phyloP scores from a whole-genome alignment of 2,888 invertebrate species.

The Nebria brevicollis region DNA sequence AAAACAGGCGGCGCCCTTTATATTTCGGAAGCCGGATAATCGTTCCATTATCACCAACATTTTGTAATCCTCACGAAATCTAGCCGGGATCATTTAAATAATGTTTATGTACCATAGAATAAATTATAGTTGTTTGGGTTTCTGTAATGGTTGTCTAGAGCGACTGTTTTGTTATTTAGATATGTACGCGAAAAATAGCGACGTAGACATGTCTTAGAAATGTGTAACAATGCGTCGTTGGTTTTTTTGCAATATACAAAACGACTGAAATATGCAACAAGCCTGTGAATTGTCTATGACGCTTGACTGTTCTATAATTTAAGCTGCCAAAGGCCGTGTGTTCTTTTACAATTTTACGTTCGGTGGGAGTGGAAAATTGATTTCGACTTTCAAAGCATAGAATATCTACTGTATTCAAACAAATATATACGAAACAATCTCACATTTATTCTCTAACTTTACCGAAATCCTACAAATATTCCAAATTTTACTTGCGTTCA shows the following conservation, averaged over 20 bases:
- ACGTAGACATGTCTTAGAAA: background rate
- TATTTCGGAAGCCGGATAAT: background rate
- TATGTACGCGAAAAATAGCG: background rate
- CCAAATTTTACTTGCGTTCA: no score
- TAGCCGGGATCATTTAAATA: no score
- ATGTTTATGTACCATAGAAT: no score
- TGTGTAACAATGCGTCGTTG: background rate
- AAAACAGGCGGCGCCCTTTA: background rate
- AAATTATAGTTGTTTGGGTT: background rate
- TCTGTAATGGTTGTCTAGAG: background rate
- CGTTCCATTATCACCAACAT: background rate
- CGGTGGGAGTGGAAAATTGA: background rate
- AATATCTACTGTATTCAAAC: background rate
- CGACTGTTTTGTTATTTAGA: background rate
- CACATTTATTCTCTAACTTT: background rate
- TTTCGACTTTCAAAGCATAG: background rate
- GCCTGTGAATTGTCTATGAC: background rate
- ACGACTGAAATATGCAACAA: background rate
- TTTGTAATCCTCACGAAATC: no score
- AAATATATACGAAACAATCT: background rate
- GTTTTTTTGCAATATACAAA: background rate
- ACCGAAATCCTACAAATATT: no score
- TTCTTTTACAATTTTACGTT: background rate
- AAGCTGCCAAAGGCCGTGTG: background rate
- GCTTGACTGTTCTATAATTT: background rate